phyloP scores from a whole-genome alignment of 2,888 invertebrate species.

The Drosophila tanythrix region DNA sequence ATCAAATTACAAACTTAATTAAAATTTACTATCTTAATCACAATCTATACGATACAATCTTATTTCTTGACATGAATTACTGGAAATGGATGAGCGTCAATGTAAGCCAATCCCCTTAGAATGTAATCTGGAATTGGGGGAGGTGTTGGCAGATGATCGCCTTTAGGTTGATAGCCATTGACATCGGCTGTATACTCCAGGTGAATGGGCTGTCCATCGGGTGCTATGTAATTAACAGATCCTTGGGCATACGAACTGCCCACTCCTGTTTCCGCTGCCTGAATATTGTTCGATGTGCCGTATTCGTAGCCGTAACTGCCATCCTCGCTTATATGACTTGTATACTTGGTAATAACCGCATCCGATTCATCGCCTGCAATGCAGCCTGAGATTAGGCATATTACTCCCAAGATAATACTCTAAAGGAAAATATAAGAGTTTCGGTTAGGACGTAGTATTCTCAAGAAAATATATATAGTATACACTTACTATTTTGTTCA shows the following conservation, averaged over 20 bases:
- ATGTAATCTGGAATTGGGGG: constrained; percentile 83
- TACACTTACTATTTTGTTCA: constrained; percentile 74
- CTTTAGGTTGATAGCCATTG: constrained; percentile 82
- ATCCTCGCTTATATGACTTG: constrained; percentile 81
- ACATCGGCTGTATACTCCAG: constrained; percentile 82
- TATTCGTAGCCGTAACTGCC: constrained; percentile 85
- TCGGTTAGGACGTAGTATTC: not conserved
- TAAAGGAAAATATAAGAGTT: constrained; percentile 18
- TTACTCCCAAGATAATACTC: constrained; percentile 52
- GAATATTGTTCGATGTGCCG: constrained; percentile 87
- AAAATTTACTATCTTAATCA: constrained; percentile 52
- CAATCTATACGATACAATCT: constrained; percentile 8
- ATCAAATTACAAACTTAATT: constrained; percentile 18
- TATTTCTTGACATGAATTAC: constrained; percentile 64
- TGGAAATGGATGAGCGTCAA: constrained; percentile 78
- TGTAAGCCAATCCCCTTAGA: constrained; percentile 75
- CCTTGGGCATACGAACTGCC: constrained; percentile 85
- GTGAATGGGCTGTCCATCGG: constrained; percentile 78
- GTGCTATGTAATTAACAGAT: constrained; percentile 74
- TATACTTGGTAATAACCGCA: constrained; percentile 68
- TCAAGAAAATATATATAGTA: not conserved
- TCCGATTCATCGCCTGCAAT: constrained; percentile 67
- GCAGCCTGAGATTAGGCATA: constrained; percentile 49
- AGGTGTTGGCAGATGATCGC: constrained; percentile 83
- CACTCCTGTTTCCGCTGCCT: constrained; percentile 86